These are phyloP conservation scores for Platanista minor DNA, from an alignment of 2,113 vertebrate species.

Conservation along the genomic window DNA sequence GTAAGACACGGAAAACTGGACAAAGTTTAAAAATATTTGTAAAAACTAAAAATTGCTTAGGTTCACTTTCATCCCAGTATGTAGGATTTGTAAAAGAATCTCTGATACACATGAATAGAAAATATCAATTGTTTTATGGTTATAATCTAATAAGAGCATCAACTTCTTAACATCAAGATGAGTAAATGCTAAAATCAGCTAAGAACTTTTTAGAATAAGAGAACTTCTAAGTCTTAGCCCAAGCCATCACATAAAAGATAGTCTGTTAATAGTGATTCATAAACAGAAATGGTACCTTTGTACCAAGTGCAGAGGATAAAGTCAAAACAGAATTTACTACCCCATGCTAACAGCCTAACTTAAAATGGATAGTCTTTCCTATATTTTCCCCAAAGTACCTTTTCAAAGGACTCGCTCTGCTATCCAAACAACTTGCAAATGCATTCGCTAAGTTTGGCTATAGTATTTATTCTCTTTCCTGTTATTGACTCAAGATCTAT, in stretches of 20 bases:
- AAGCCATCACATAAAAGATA: constrained; percentile 44
- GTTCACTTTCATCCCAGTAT: not conserved
- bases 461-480: constrained; percentile 60
- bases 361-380: constrained; percentile 59
- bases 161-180: not conserved
- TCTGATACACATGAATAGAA: constrained; percentile 30
- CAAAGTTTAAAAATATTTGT: constrained; percentile 55
- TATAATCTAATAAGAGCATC: not conserved
- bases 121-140: constrained; percentile 55
- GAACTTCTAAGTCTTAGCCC: constrained; percentile 30
- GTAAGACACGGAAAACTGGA: not conserved
- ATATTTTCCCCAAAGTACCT: not conserved
- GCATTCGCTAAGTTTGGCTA: constrained; percentile 65
- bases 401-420: constrained; percentile 49
- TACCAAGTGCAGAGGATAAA: constrained; percentile 23
- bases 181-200: constrained; percentile 32
- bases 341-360: constrained; percentile 44
- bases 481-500: constrained; percentile 57
- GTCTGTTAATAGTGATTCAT: constrained; percentile 57
- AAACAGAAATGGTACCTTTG: constrained; percentile 10
- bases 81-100: constrained; percentile 47
- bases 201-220: constrained; percentile 60
- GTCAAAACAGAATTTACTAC: constrained; percentile 54
- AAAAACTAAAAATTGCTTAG: constrained; percentile 43
- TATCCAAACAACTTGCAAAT: constrained; percentile 65